Base-by-base conservation (phyloP, 2,888 invertebrate species). In the Nemapogon koenigi region DNA sequence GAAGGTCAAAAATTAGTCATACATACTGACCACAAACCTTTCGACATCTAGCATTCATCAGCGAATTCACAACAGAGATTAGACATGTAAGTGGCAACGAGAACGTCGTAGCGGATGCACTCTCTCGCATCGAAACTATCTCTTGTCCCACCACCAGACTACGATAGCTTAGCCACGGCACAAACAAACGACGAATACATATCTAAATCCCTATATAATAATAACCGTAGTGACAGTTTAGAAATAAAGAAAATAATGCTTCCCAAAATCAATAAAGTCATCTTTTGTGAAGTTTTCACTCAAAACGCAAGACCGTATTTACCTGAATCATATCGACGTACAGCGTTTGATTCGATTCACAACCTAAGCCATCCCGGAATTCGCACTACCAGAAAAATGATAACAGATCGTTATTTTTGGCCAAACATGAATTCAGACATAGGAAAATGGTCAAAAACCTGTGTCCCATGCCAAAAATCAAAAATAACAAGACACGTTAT, bases 11-110 rank as follows among this genome's bases (percentile, higher is more conserved):
- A 32, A 2, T 28, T 46, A 15, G 37, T 15, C 2, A 27, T 47
- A 22, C 43, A 22, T 13, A 43, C 44, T 2, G 46, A 46, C 16
- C 46, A 47, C 19, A 44, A 41, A 18, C 47, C 47, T 7, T 10
- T 45, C 7, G 43, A 13, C 36, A 45, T 3, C 19, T 47, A 31
- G 3, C 10, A 1, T 41, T 16, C 17, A 41, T 59, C 7, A 38
- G 46, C 2, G 49, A 59, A 39, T 62, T 56, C 38, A 47, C 52
- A 1, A 55, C 50, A 0, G 49, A 57, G 17, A 57, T 62, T 3
- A 42, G 43, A 3, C 48, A 62, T 39, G 45, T 59, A 3, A 26
- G 39, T 2, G 55, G 57, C 1, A 10, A 32, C 6, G 40, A 46
- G n/a, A 57, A 59, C 31, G 30, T 46, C 1, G 49, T 53, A 0